Conservation (phyloP, 2,797 vertebrate species). For the Iguana delicatissima region DNA sequence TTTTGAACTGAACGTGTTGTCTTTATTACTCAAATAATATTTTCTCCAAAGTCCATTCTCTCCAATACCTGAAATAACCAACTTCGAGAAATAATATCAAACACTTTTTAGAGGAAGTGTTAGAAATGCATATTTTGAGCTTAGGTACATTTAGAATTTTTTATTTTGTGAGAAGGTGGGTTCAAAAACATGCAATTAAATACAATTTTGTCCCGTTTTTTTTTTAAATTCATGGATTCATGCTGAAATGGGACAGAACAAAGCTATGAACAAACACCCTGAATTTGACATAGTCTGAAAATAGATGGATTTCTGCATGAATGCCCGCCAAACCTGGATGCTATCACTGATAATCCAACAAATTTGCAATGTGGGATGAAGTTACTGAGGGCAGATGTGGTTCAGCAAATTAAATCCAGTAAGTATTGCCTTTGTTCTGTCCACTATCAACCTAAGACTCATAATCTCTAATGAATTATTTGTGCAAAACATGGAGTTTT, state of each 20-base stretch:
- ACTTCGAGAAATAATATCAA: too few species aligned
- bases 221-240: not conserved
- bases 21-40: too few species aligned
- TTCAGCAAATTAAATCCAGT: not conserved
- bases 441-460: not conserved
- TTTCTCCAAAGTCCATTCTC: too few species aligned
- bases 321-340: not conserved
- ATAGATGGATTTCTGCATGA: not conserved
- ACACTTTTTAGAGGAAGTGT: too few species aligned
- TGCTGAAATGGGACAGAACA: not conserved
- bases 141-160: not conserved
- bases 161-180: not conserved
- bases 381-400: not conserved
- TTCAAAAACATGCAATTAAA: not conserved
- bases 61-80: too few species aligned
- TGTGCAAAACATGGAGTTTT: not conserved
- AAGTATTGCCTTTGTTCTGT: not conserved
- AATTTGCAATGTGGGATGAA: not conserved
- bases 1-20: too few species aligned
- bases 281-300: not conserved
- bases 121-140: slow-evolving; percentile 1
- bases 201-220: not conserved
- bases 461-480: not conserved
- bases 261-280: not conserved
- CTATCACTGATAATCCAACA: not conserved